Conservation (phyloP, 2,888 invertebrate species). For the Candidula unifasciata region DNA sequence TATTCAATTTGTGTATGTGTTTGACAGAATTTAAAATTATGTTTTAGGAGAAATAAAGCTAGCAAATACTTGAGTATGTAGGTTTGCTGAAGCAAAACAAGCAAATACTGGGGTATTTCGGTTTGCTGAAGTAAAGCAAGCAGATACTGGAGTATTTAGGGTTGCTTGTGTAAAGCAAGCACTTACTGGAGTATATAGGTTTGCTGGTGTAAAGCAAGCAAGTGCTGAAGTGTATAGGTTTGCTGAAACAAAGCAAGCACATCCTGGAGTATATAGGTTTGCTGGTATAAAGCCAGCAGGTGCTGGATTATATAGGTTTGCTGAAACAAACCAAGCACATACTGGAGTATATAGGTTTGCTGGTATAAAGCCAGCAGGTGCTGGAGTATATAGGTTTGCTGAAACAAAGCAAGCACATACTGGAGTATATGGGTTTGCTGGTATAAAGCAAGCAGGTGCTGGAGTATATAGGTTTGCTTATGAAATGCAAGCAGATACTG, state of each 20-base stretch:
- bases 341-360: neutral
- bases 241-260: no score
- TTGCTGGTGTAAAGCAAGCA: neutral
- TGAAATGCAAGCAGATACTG: no score
- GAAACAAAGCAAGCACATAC: no score
- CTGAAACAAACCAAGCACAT: no score
- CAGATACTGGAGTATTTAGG: neutral
- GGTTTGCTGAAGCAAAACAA: neutral
- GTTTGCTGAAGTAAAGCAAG: neutral
- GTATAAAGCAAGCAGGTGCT: no score
- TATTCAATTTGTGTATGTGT: no score
- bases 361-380: no score
- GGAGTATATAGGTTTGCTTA: neutral
- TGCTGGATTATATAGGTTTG: neutral
- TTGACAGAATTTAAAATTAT: no score
- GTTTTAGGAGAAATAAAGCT: no score
- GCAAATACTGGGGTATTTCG: no score
- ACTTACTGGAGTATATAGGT: neutral
- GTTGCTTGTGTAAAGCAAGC: neutral
- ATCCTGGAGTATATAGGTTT: neutral
- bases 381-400: neutral
- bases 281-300: no score
- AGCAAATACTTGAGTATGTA: neutral
- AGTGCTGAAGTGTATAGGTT: neutral
- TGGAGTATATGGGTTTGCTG: neutral